A percentile compares a stretch with the other conserved stretches of the same genome.
These are phyloP conservation scores for Ditylenchus dipsaci DNA, from an alignment of 1,140 invertebrate genomes.

Conservation along the genomic window DNA sequence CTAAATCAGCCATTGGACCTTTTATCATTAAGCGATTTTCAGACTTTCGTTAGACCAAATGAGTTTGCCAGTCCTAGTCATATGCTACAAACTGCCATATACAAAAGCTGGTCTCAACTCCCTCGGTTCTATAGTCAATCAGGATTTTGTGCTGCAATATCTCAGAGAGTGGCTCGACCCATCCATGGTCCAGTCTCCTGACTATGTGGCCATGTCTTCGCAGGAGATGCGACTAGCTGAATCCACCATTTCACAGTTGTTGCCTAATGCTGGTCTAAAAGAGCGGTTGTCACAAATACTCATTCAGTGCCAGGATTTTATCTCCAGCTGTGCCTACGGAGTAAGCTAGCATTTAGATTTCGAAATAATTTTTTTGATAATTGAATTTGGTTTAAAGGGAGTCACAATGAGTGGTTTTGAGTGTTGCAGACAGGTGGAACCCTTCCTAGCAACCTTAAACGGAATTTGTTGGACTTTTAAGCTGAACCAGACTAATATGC, in stretches of 20 bases:
- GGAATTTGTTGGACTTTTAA: slow-evolving; percentile 9
- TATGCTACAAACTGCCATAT: slow-evolving; percentile 3
- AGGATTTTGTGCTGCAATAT: slow-evolving; percentile 2
- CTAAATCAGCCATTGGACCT: no score
- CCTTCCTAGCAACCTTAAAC: background rate
- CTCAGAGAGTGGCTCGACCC: slow-evolving; percentile 7
- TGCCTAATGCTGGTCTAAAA: slow-evolving; percentile 4
- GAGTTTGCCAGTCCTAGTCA: background rate
- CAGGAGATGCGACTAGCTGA: background rate
- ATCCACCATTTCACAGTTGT: background rate
- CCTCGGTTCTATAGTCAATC: background rate
- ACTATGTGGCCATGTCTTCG: background rate
- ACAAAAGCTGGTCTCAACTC: background rate
- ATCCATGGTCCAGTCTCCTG: background rate
- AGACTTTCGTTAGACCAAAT: background rate
- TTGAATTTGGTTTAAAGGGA: no score
- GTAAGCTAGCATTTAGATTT: background rate
- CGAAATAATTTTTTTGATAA: no score
- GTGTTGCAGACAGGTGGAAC: background rate
- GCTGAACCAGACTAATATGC: background rate
- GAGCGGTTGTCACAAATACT: background rate
- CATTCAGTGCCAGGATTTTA: slow-evolving; percentile 10
- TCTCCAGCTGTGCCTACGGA: background rate
- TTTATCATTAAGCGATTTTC: background rate
- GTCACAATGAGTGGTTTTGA: slow-evolving; percentile 4